These are phyloP conservation scores for Pteropus alecto DNA, from an alignment of 2,113 vertebrate genomes.

Conservation along the genomic window DNA sequence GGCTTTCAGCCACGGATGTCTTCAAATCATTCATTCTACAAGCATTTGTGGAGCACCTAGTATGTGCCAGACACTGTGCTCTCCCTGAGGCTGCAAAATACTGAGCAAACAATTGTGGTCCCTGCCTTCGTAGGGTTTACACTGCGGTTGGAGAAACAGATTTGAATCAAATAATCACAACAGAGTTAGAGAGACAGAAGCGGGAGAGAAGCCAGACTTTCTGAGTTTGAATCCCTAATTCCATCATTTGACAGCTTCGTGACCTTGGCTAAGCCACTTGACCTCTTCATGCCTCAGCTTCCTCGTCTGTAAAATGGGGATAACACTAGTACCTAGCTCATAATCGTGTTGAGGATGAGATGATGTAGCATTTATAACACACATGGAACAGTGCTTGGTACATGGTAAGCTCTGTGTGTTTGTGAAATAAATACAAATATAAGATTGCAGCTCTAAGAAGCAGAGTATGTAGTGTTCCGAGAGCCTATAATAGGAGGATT, in stretches of 20 bases:
- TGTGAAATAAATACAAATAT: neutral
- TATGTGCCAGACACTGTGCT: neutral
- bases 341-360: neutral
- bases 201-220: neutral
- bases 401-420: neutral
- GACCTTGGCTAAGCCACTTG: neutral
- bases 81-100: neutral
- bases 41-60: neutral
- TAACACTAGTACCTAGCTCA: neutral
- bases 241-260: neutral
- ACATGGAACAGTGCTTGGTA: neutral
- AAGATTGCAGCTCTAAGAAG: neutral
- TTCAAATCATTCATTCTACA: neutral
- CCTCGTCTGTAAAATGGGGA: neutral
- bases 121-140: neutral
- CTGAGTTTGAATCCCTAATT: neutral
- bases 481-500: neutral
- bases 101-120: neutral
- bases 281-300: neutral
- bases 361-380: neutral
- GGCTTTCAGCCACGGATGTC: neutral
- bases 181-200: neutral
- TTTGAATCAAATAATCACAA: neutral
- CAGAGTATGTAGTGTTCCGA: neutral
- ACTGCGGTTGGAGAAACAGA: neutral